phyloP scores from a whole-genome alignment of 1,140 invertebrate species.

The Sycobia sp. region DNA sequence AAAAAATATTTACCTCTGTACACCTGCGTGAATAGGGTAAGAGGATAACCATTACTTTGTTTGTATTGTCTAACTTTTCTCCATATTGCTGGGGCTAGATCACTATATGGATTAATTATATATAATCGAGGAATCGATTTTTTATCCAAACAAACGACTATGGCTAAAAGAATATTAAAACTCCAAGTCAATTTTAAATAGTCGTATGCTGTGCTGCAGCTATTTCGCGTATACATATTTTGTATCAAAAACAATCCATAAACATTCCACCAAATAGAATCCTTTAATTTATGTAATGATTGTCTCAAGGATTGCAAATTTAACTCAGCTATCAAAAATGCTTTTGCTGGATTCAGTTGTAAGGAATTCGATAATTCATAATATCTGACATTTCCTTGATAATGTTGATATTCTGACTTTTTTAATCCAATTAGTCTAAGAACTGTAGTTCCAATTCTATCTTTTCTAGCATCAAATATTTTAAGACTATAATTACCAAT shows the following conservation, averaged over 20 bases:
- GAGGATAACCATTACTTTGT: neutral
- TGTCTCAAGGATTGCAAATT: neutral
- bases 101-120: neutral
- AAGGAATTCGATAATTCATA: no score
- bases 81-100: neutral
- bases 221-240: neutral
- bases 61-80: neutral
- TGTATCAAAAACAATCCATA: neutral
- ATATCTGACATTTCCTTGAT: no score
- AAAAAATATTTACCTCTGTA: no score
- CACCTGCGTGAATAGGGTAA: no score
- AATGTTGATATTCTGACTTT: no score
- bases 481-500: no score
- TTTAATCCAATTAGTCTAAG: no score
- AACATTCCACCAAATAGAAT: neutral
- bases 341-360: no score
- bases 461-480: no score
- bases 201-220: neutral
- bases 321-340: no score
- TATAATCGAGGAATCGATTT: neutral
- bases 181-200: neutral
- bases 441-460: no score
- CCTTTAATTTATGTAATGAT: neutral
- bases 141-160: neutral
- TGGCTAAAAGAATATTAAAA: neutral